phyloP scores from a whole-genome alignment of 2,113 vertebrate species.

The Plectropomus leopardus region DNA sequence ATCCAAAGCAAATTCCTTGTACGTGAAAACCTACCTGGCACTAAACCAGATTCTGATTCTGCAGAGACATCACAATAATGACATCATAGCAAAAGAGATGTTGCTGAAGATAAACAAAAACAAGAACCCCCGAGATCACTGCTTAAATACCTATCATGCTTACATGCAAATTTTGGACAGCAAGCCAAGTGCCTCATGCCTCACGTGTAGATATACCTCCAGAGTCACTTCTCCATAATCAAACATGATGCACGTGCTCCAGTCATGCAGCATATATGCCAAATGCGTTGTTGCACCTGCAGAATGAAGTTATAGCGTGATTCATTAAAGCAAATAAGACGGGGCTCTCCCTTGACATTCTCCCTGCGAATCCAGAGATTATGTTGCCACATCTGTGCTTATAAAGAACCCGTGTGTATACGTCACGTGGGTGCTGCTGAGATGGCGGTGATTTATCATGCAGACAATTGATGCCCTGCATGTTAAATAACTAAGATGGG shows the following conservation, averaged over 20 bases:
- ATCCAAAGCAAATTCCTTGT: too few species aligned
- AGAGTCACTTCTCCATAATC: slow-evolving; percentile 33
- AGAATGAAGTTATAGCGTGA: slow-evolving; percentile 64
- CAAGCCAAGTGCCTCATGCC: neutral
- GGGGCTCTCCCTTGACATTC: slow-evolving; percentile 64
- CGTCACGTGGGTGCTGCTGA: slow-evolving; percentile 60
- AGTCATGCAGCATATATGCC: slow-evolving; percentile 42
- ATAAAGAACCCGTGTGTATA: slow-evolving; percentile 62
- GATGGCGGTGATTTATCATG: slow-evolving; percentile 75
- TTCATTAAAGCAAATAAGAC: slow-evolving; percentile 62
- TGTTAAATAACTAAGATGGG: slow-evolving; percentile 49
- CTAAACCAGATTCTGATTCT: neutral
- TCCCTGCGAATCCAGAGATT: slow-evolving; percentile 52
- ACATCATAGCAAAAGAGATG: neutral
- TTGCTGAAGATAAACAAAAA: neutral
- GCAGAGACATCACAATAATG: neutral
- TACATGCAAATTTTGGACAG: slow-evolving; percentile 9
- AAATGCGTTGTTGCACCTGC: slow-evolving; percentile 5
- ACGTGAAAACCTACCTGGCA: too few species aligned
- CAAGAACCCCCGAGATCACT: neutral
- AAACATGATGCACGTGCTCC: slow-evolving; percentile 37
- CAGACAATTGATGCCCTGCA: slow-evolving; percentile 63
- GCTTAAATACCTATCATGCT: neutral
- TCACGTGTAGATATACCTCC: neutral
- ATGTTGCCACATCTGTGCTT: slow-evolving; percentile 68